Percentiles rank a stretch among this genome's conserved stretches.
phyloP scores from a whole-genome alignment of 2,113 vertebrate genomes.

The Gnathonemus echidnorhynchus region DNA sequence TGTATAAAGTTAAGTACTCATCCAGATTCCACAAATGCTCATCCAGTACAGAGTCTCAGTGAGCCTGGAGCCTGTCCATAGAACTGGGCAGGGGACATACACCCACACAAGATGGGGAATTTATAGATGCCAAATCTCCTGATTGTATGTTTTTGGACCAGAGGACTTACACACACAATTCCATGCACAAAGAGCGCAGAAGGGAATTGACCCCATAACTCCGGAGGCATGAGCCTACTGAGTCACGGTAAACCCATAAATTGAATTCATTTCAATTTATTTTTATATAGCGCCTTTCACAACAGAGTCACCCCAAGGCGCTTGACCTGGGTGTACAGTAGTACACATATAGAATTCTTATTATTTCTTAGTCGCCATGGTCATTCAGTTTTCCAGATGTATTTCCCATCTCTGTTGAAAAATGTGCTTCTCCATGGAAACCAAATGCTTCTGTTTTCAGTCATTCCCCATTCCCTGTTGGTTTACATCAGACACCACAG shows the following conservation, averaged over 20 bases:
- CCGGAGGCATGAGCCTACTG: background rate
- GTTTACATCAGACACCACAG: background rate
- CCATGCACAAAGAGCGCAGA: background rate
- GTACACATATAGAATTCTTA: background rate
- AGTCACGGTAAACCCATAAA: background rate
- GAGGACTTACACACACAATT: background rate
- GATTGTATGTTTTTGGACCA: background rate
- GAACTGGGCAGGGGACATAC: background rate
- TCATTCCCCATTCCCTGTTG: background rate
- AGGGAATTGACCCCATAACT: background rate
- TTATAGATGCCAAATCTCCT: background rate
- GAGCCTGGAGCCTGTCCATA: background rate
- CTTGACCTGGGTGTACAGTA: background rate
- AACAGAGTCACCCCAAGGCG: background rate
- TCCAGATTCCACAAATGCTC: background rate
- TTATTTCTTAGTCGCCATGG: background rate
- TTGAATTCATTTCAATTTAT: background rate
- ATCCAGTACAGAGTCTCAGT: background rate
- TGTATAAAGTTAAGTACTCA: background rate
- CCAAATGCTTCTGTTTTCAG: background rate
- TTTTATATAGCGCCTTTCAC: background rate
- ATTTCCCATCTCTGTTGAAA: background rate
- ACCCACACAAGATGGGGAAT: background rate
- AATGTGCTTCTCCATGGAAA: background rate
- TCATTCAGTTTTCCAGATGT: background rate